phyloP scores from a whole-genome alignment of 2,797 vertebrate species.

The Oophaga sylvatica region DNA sequence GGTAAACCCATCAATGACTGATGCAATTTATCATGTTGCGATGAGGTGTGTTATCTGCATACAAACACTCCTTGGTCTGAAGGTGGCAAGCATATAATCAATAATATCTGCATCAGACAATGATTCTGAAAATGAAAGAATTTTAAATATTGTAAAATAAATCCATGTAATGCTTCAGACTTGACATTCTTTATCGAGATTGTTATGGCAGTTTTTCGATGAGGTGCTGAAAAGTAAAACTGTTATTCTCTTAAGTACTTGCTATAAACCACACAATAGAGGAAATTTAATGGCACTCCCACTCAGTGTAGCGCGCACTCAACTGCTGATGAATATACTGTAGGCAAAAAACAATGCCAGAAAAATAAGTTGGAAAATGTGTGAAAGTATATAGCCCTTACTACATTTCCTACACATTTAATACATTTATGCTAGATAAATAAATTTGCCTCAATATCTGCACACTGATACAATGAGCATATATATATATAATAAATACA shows the following conservation, averaged over 20 bases:
- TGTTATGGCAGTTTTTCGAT: background rate
- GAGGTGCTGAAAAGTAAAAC: background rate
- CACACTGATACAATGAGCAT: too few species aligned
- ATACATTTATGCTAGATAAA: background rate
- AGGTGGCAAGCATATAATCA: conserved; percentile 25
- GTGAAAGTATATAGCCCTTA: background rate
- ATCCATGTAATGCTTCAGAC: conserved; percentile 14
- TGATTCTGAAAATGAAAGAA: conserved; percentile 64
- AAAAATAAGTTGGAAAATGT: background rate
- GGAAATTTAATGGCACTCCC: background rate
- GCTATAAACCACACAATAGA: background rate
- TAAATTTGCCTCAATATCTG: too few species aligned
- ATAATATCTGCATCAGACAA: conserved; percentile 9
- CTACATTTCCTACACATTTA: background rate
- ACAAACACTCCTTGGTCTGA: conserved; percentile 35
- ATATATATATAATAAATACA: too few species aligned
- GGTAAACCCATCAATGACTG: conserved; percentile 27
- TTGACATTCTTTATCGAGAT: background rate
- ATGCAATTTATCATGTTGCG: conserved; percentile 32
- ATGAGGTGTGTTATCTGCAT: conserved; percentile 45
- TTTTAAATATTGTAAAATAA: conserved; percentile 64
- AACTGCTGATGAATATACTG: background rate
- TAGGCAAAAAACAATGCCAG: background rate
- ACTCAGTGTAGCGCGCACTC: background rate
- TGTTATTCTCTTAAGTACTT: background rate